These are phyloP conservation scores for Serinus canaria DNA, from an alignment of 2,113 vertebrate genomes.

Conservation along the genomic window DNA sequence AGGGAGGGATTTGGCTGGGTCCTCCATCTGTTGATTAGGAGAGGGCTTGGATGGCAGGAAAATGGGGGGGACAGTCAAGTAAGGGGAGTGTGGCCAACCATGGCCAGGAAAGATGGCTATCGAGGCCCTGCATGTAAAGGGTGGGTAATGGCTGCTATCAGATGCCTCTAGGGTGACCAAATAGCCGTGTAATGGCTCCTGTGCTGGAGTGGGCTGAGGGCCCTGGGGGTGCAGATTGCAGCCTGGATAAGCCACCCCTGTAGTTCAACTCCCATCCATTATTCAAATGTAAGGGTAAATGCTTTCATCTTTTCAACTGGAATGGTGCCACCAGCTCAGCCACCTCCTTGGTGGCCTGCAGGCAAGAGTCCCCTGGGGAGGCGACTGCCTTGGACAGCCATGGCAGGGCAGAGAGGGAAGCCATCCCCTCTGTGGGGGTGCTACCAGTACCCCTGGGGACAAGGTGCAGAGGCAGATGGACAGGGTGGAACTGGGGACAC, in stretches of 20 bases:
- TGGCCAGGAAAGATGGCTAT: conserved; percentile 59
- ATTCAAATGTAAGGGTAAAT: conserved; percentile 53
- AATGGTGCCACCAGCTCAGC: background rate
- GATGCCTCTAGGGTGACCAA: conserved; percentile 62
- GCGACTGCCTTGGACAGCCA: background rate
- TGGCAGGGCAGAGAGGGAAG: background rate
- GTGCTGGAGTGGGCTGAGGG: background rate
- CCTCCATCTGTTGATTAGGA: background rate
- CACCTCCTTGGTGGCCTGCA: background rate
- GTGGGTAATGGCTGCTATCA: background rate
- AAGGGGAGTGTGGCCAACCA: background rate
- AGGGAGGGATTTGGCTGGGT: background rate
- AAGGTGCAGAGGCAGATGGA: background rate
- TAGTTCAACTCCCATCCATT: conserved; percentile 44
- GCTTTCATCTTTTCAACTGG: conserved; percentile 39
- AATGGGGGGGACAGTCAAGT: background rate
- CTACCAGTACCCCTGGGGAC: background rate
- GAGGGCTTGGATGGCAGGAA: background rate
- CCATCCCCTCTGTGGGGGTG: background rate
- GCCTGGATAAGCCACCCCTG: background rate
- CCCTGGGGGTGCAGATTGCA: conserved; percentile 48
- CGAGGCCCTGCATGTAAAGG: background rate
- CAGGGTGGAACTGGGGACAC: background rate
- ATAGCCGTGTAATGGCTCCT: conserved; percentile 55
- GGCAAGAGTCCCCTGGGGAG: background rate